Conservation (phyloP, 2,888 invertebrate species). For the Agriopis leucophaearia region DNA sequence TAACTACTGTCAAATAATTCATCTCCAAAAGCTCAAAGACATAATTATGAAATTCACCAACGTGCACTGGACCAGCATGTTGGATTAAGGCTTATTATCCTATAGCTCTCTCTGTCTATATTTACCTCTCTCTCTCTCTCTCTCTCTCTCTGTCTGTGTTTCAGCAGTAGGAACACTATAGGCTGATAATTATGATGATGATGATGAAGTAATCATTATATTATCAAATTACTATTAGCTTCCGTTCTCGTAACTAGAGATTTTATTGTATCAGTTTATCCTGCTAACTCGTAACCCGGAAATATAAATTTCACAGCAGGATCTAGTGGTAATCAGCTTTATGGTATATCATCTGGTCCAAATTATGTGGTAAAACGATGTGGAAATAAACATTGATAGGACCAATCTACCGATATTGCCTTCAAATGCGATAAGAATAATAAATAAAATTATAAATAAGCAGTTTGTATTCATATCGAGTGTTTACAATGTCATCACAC, state of each 20-base stretch:
- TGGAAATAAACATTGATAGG: slow-evolving; percentile 20
- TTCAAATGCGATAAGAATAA: slow-evolving; percentile 31
- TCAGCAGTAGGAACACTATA: too few relatives aligned
- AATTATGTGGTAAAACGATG: slow-evolving; percentile 49
- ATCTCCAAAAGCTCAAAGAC: too few relatives aligned
- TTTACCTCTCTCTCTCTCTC: too few relatives aligned
- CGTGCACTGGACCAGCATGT: too few relatives aligned
- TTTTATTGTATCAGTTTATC: slow-evolving; percentile 23
- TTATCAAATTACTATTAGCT: neutral
- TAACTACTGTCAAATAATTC: too few relatives aligned
- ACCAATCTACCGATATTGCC: slow-evolving; percentile 15
- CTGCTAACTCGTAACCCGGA: slow-evolving; percentile 25
- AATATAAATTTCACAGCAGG: slow-evolving; percentile 21
- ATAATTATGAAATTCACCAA: too few relatives aligned
- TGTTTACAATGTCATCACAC: slow-evolving; percentile 1
- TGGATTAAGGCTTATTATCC: too few relatives aligned
- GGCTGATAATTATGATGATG: too few relatives aligned
- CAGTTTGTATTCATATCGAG: slow-evolving; percentile 7
- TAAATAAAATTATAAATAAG: slow-evolving; percentile 20
- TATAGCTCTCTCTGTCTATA: too few relatives aligned
- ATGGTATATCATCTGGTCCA: slow-evolving; percentile 33
- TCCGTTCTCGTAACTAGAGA: neutral
- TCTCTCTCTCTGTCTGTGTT: too few relatives aligned
- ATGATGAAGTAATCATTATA: neutral
- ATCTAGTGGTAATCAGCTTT: slow-evolving; percentile 25